phyloP scores from a whole-genome alignment of 2,113 vertebrate genomes.

The Myrmophylax atrothorax region DNA sequence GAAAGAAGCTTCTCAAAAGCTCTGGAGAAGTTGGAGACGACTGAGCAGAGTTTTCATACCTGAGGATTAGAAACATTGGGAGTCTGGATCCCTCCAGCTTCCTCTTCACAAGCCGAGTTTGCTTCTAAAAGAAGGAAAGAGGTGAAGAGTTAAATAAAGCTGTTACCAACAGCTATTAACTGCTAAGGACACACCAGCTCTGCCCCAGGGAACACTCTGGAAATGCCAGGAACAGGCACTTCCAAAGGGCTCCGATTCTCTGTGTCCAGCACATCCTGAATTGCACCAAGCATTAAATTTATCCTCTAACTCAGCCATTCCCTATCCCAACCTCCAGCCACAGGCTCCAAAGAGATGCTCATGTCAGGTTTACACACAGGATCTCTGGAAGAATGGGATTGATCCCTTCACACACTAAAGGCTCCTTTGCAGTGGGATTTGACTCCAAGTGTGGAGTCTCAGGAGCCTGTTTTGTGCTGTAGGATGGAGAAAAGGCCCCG shows the following conservation, averaged over 20 bases:
- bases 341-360: neutral
- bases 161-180: neutral
- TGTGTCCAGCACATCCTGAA: rapidly evolving
- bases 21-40: neutral
- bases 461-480: rapidly evolving
- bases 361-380: rapidly evolving
- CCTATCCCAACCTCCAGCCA: neutral
- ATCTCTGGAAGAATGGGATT: neutral
- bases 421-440: rapidly evolving
- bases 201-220: neutral
- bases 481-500: neutral
- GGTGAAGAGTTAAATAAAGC: neutral
- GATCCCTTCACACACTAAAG: neutral
- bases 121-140: constrained; percentile 22
- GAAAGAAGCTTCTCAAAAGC: neutral
- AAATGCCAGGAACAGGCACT: neutral
- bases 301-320: neutral
- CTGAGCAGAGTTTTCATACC: constrained; percentile 52
- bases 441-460: neutral
- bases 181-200: neutral
- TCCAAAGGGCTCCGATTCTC: neutral
- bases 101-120: neutral
- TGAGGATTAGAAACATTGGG: constrained; percentile 37
- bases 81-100: constrained; percentile 15
- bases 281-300: neutral